Evolutionary conservation across 2,113 vertebrate species (phyloP), one percentile per base, ranked within the genome.

Genomic region (Trochalopteron elliotii): DNA sequence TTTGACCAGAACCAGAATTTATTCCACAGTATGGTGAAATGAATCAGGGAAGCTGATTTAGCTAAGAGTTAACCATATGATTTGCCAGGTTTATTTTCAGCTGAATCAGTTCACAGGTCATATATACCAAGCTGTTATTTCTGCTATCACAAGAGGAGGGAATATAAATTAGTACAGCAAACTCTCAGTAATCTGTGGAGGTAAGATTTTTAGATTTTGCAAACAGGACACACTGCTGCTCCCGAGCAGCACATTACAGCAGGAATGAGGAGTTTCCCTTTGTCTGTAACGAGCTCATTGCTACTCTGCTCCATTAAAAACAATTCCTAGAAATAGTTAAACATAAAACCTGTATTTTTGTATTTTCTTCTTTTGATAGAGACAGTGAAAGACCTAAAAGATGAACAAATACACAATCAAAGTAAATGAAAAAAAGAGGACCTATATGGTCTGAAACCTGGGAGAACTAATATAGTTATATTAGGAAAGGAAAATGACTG

Each of bases 11-110:
- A 85, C 27, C 40, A 72, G 69, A 63, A 68, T 75, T 78, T 68
- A 82, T 82, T 52, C 45, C 42, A 84, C 74, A 83, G 50, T 56
- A 89, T 2, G 3, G 33, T 53, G 40, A 91, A 57, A 87, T 56
- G 19, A 75, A 79, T 72, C 65, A 56, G 69, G 69, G 39, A 61
- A 78, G 60, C 61, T 40, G 52, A 91, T 83, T 87, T 82, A 91
- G 47, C 74, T 71, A 50, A 37, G 84, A 87, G 39, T 60, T 82
- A 84, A 71, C 52, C 22, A 13, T 78, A 55, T 52, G 60, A 91
- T 87, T 82, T 87, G 63, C 50, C 70, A 85, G 49, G 61, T 85
- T 90, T 95, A 85, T 91, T 85, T 95, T 79, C 84, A 93, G 70
- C 20, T 7, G 27, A 68, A 87, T 64, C 84, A 75, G 67, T 64